Evolutionary conservation across 37 sponge, comb jelly and placozoan species (phyloP).

Genomic region (Mnemiopsis leidyi): DNA sequence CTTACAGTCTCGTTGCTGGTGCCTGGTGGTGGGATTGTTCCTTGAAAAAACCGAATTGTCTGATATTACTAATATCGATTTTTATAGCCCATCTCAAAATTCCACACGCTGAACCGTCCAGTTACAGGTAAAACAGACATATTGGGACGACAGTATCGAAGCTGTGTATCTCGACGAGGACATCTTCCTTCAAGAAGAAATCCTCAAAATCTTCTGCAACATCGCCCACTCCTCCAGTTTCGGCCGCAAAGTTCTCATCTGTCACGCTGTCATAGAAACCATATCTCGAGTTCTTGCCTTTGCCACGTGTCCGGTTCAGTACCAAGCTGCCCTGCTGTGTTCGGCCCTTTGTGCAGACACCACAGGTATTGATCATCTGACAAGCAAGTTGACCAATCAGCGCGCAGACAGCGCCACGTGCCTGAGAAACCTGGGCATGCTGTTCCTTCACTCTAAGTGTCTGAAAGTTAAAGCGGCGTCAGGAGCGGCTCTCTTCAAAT

Average conservation of each 20-base stretch:
- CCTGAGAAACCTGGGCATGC: not conserved
- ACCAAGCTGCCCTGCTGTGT: slow-evolving; percentile 33
- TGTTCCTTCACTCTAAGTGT: slow-evolving; percentile 31
- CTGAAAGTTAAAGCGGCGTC: slow-evolving; percentile 26
- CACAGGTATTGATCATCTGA: slow-evolving; percentile 54
- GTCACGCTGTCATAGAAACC: slow-evolving; percentile 49
- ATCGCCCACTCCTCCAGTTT: slow-evolving; percentile 60
- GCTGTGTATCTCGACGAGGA: not conserved
- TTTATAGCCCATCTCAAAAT: too few species aligned
- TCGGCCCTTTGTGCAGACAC: slow-evolving; percentile 12
- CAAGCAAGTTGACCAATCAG: slow-evolving; percentile 42
- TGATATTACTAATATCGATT: too few species aligned
- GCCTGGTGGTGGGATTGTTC: too few species aligned
- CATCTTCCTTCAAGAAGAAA: slow-evolving; percentile 50
- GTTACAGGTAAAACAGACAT: slow-evolving; percentile 30
- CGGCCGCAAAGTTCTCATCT: slow-evolving; percentile 50
- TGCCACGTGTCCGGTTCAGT: slow-evolving; percentile 20
- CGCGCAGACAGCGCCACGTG: not conserved
- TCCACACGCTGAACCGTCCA: too few species aligned
- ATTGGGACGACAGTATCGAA: slow-evolving; percentile 24
- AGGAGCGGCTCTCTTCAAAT: slow-evolving; percentile 24
- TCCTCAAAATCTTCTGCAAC: slow-evolving; percentile 56
- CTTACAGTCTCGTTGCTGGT: too few species aligned
- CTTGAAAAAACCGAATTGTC: too few species aligned
- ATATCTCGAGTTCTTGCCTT: slow-evolving; percentile 10